Conservation (phyloP, 2,113 vertebrate species). For the Pygoscelis adeliae region DNA sequence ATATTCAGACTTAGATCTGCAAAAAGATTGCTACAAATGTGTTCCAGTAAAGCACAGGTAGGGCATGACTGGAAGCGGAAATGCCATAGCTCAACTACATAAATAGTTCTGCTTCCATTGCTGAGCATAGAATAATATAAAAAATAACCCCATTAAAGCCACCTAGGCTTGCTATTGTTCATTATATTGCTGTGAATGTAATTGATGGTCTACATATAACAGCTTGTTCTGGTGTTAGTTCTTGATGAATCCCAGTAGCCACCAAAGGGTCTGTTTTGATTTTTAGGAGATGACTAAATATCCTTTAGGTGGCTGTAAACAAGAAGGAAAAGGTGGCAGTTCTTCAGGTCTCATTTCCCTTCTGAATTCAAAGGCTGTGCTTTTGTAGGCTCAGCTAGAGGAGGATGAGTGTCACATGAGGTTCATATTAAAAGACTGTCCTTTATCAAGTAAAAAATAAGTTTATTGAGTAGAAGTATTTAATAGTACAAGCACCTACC, state of each 20-base stretch:
- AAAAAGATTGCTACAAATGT: background rate
- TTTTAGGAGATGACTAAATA: slow-evolving; percentile 8
- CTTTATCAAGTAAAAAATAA: background rate
- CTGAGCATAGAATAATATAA: background rate
- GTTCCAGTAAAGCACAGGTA: background rate
- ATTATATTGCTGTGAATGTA: background rate
- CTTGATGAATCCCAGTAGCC: background rate
- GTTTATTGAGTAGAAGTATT: background rate
- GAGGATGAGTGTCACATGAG: background rate
- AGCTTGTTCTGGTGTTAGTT: background rate
- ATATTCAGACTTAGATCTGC: background rate
- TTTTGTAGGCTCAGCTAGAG: background rate
- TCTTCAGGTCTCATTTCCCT: background rate
- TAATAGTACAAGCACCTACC: background rate
- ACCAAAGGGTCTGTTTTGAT: background rate
- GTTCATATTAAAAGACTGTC: background rate
- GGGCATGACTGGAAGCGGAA: background rate
- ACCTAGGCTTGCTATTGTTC: background rate
- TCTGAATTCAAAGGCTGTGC: background rate
- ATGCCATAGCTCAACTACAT: background rate
- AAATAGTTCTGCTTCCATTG: slow-evolving; percentile 38
- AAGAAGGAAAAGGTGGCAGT: background rate
- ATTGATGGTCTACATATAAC: background rate
- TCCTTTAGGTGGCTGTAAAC: background rate
- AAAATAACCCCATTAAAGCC: slow-evolving; percentile 48